Evolutionary conservation across 2,113 vertebrate genomes (phyloP).

Genomic region (Micromys minutus): DNA sequence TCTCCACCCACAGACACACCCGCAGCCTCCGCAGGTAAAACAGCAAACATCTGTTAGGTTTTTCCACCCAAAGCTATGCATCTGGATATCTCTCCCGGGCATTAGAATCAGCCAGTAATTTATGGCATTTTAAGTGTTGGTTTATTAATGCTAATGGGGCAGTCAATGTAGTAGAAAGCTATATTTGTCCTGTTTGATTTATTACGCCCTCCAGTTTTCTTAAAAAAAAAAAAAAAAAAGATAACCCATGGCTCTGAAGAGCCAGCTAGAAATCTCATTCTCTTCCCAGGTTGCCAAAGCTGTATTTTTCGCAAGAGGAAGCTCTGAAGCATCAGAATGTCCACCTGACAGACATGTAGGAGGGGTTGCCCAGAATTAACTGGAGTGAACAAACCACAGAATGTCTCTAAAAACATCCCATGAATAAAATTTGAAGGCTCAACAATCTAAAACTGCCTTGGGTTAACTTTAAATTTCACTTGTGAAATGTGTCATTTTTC

Average conservation of each 20-base stretch:
- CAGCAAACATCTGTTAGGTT: background rate
- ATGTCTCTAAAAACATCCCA: constrained; percentile 70
- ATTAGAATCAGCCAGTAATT: background rate
- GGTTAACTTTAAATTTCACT: constrained; percentile 70
- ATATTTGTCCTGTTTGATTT: background rate
- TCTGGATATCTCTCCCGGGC: background rate
- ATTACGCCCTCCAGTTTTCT: constrained; percentile 44
- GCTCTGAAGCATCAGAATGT: constrained; percentile 62
- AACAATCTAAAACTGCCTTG: constrained; percentile 72
- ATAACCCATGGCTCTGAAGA: constrained; percentile 55
- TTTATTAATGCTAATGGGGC: background rate
- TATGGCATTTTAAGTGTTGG: background rate
- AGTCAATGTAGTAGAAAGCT: background rate
- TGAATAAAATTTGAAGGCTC: constrained; percentile 69
- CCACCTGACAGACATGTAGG: constrained; percentile 73
- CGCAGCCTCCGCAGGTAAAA: background rate
- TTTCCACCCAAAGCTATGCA: background rate
- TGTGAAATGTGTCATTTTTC: constrained; percentile 72
- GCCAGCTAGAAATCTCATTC: constrained; percentile 66
- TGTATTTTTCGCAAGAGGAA: constrained; percentile 39
- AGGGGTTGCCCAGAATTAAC: constrained; percentile 67
- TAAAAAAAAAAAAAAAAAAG: no score
- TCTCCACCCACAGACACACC: background rate
- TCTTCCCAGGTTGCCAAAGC: constrained; percentile 46
- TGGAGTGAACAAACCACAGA: constrained; percentile 66